Percentiles rank a stretch among this genome's conserved stretches.
Conservation (phyloP, 23 tunicate genomes). For the Ascidia mentula region DNA sequence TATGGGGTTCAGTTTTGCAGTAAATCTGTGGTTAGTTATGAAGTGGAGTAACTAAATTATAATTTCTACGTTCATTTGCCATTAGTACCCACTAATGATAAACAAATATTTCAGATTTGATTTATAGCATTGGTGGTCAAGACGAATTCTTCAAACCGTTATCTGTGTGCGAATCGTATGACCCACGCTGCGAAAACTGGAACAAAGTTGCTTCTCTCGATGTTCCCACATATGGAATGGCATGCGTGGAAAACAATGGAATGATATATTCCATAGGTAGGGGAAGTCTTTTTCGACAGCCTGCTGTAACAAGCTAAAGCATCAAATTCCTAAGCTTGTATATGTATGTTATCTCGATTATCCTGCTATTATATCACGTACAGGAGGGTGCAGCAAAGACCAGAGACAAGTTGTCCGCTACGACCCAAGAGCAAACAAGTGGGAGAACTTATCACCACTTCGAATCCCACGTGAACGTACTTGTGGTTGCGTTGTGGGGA, state of each 20-base stretch:
- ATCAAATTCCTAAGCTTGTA: too few relatives aligned
- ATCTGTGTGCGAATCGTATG: not conserved
- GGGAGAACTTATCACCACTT: not conserved
- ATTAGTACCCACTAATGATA: not conserved
- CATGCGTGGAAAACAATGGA: not conserved
- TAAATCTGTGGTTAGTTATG: not conserved
- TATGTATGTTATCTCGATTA: too few relatives aligned
- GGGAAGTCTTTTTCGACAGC: not conserved
- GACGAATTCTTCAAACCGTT: not conserved
- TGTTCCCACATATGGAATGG: not conserved
- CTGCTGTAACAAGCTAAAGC: too few relatives aligned
- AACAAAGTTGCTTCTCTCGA: not conserved
- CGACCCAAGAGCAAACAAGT: not conserved
- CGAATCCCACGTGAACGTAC: not conserved
- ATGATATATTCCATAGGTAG: not conserved
- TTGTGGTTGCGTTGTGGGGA: not conserved
- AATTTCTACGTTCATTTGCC: not conserved
- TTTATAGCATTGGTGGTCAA: not conserved
- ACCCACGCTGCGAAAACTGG: not conserved
- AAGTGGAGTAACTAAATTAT: too few relatives aligned
- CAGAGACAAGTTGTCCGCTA: not conserved
- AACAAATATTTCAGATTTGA: not conserved
- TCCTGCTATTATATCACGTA: too few relatives aligned
- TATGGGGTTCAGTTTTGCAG: too few relatives aligned
- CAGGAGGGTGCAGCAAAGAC: not conserved